Base-by-base conservation (phyloP, 2,797 vertebrate genomes). In the Epinephelus malabaricus region DNA sequence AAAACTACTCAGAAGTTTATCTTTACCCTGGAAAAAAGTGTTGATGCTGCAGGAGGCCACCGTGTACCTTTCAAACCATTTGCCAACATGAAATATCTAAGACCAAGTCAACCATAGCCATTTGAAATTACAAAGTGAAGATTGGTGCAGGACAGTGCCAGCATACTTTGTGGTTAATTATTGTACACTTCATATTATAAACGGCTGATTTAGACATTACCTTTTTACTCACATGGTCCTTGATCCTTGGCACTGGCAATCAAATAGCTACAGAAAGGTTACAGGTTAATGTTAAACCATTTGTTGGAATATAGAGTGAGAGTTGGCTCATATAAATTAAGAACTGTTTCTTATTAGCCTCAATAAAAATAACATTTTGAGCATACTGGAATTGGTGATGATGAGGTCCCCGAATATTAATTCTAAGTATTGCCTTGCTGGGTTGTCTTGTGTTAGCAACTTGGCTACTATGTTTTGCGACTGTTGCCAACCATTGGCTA, bases 11-110 rank as follows among this genome's bases (percentile, higher is more conserved):
- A 3, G 12, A 43, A 46, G n/a, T 71, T 61, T 25, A 5, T 30
- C 51, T 69, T 23, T 17, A 9, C 21, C 15, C 10, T 23, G 14
- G 0, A 30, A 30, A 27, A 56, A 6, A 10, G 23, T 38, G 12
- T 9, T 13, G 23, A 2, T 34, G 30, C 13, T 11, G 23, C 6
- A 49, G 17, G 49, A 9, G 15, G 3, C 49, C 30, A 17, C 15
- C 15, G 3, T 13, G 13, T 17, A 19, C 4, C 0, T 11, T 19
- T 12, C 10, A 25, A 25, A 46, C 13, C 7, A 0, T 18, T 4
- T 58, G 10, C 15, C 14, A 47, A 10, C 3, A 15, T 5, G 45
- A 21, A 21, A 46, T 46, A 47, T 47, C 14, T 47, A 5, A 47
- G 46, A 17, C 46, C 46, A 17, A 15, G 46, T 13, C 45, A 46